phyloP scores from a whole-genome alignment of 2,797 vertebrate genomes.

The Meda fulgida region DNA sequence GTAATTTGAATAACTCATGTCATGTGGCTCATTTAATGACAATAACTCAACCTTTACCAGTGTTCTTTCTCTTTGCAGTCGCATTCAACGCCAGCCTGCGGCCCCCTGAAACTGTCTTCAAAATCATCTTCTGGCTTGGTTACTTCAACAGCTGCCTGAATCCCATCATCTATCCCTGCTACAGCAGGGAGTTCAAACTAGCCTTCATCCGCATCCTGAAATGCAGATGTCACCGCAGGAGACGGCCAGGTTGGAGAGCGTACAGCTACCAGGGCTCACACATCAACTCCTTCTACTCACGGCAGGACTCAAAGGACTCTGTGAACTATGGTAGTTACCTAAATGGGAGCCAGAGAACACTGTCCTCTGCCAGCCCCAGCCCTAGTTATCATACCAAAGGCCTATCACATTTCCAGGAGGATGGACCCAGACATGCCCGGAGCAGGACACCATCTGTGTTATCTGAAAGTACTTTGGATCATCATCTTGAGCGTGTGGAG shows the following conservation, averaged over 20 bases:
- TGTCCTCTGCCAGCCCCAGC: constrained; percentile 80
- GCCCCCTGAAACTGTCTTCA: constrained; percentile 86
- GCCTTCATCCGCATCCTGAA: constrained; percentile 77
- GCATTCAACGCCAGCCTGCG: constrained; percentile 85
- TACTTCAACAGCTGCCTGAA: constrained; percentile 98
- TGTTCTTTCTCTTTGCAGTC: constrained; percentile 68
- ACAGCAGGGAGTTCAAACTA: constrained; percentile 90
- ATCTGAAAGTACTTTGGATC: constrained; percentile 41
- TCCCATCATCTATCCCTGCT: constrained; percentile 94
- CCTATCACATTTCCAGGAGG: constrained; percentile 67
- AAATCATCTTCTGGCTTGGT: constrained; percentile 94
- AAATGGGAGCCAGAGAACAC: constrained; percentile 87
- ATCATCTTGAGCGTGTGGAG: constrained; percentile 50
- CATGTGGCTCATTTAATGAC: not conserved
- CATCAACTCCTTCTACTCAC: constrained; percentile 72
- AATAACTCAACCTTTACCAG: not conserved
- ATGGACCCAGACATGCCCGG: constrained; percentile 72
- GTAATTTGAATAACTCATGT: not conserved
- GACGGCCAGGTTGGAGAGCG: constrained; percentile 78
- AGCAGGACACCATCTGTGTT: constrained; percentile 48
- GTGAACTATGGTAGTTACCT: constrained; percentile 69
- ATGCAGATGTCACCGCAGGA: constrained; percentile 75
- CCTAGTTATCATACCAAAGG: constrained; percentile 71
- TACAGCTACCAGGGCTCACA: constrained; percentile 82
- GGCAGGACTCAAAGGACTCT: constrained; percentile 78